Base-by-base conservation (phyloP, 2,113 vertebrate species). In the Polypterus bichir region DNA sequence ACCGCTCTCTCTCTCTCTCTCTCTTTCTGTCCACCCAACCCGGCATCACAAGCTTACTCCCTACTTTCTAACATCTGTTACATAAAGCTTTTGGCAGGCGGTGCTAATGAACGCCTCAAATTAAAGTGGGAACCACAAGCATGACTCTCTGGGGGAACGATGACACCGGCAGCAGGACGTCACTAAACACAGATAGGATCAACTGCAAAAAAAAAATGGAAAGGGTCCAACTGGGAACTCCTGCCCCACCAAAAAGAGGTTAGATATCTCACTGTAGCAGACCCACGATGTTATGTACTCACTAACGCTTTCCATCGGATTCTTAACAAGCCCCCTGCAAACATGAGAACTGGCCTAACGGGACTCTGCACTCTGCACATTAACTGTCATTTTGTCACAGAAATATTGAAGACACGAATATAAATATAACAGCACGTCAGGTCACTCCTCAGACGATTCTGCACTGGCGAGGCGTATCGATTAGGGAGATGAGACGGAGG, bases 61-160 rank as follows among this genome's bases (percentile, higher is more conserved):
- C 49, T 47, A 44, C 57, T 27, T 64, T 59, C 44, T 66, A 72
- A 73, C 75, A 79, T 77, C 79, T 76, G 73, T 78, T 83, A 76
- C 56, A 75, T 77, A 83, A 87, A 80, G 69, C 76, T 71, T 76
- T 77, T 71, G 76, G 79, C 75, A 76, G 77, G 75, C 1, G 1
- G 46, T 64, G 49, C 62, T 70, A 73, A 74, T 56, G 65, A 74
- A 71, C 3, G 11, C 71, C 68, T 77, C 60, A 5, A 51, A 68
- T 62, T 51, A 58, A 70, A 76, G 64, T 3, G 6, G 59, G 69
- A 27, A 70, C 59, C 0, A 1, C n/a, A 66, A 64, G 45, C 0
- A 0, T 1, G 1, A 51, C 48, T 68, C 0, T 27, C 3, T 56
- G 55, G 68, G 74, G 64, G 60, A 66, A 0, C 0, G 65, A 46